These are phyloP conservation scores for Osmoderma eremita DNA, from an alignment of 2,888 invertebrate species.

Conservation along the genomic window DNA sequence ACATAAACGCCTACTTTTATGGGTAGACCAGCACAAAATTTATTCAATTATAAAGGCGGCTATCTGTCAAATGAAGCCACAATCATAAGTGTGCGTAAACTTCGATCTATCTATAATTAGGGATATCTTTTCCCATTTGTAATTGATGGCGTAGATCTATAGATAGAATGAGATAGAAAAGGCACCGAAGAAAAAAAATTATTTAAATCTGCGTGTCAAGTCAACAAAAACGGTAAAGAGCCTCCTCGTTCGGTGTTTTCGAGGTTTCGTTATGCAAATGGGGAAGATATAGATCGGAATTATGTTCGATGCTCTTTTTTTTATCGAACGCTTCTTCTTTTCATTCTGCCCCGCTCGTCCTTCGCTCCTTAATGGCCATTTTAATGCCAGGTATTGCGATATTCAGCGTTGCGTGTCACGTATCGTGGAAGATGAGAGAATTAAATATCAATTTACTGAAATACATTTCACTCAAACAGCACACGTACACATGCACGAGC, in stretches of 20 bases:
- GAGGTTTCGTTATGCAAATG: slow-evolving; percentile 39
- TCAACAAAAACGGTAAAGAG: slow-evolving; percentile 30
- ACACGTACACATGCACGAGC: slow-evolving; percentile 38
- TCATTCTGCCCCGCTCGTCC: slow-evolving; percentile 28
- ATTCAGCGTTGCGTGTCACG: slow-evolving; percentile 52
- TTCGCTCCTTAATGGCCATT: slow-evolving; percentile 37
- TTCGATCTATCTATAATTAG: too few species aligned
- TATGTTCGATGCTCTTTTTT: slow-evolving; percentile 41
- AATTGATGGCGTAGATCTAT: slow-evolving; percentile 1
- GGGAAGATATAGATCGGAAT: slow-evolving; percentile 36
- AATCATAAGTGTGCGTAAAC: too few species aligned
- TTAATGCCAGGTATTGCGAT: slow-evolving; percentile 41
- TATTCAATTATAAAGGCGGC: too few species aligned
- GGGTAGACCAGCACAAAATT: too few species aligned
- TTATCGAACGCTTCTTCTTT: slow-evolving; percentile 41
- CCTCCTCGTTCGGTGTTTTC: slow-evolving; percentile 21
- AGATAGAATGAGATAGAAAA: slow-evolving; percentile 1
- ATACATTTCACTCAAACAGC: slow-evolving; percentile 57
- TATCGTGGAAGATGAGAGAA: slow-evolving; percentile 53
- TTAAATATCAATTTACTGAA: slow-evolving; percentile 60
- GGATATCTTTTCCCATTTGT: too few species aligned
- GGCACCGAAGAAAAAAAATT: slow-evolving; percentile 8
- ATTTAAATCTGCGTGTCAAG: slow-evolving; percentile 28
- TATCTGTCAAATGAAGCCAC: too few species aligned
- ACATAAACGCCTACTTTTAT: too few species aligned